phyloP scores from a whole-genome alignment of 2,888 invertebrate genomes.

The Pachymerium ferrugineum region DNA sequence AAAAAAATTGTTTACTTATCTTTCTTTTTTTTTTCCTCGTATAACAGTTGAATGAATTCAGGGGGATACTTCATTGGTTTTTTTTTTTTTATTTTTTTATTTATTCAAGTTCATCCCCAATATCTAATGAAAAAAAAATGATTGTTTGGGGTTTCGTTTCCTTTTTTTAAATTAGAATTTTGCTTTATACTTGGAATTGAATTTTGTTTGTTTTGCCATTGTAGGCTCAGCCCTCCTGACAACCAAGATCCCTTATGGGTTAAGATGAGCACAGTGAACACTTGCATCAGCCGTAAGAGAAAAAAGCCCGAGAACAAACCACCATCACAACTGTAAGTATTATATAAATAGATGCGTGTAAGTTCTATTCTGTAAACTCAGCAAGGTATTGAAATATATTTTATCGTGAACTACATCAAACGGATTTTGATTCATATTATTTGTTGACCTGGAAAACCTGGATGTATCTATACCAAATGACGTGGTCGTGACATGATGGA shows the following conservation, averaged over 20 bases:
- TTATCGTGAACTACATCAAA: too few relatives aligned
- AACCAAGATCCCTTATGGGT: conserved; percentile 66
- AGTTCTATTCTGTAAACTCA: background rate
- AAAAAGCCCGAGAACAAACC: conserved; percentile 61
- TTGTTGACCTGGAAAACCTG: background rate
- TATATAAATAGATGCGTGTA: background rate
- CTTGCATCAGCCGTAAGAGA: conserved; percentile 56
- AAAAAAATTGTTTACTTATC: background rate
- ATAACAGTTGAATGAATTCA: too few relatives aligned
- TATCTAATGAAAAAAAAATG: too few relatives aligned
- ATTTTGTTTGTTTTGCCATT: background rate
- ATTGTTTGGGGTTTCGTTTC: too few relatives aligned
- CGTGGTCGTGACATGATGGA: too few relatives aligned
- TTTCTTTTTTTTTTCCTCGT: background rate
- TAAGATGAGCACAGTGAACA: conserved; percentile 71
- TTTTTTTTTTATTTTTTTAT: too few relatives aligned
- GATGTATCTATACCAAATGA: too few relatives aligned
- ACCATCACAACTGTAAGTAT: conserved; percentile 38
- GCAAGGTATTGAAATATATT: background rate
- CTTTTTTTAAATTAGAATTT: background rate
- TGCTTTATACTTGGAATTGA: background rate
- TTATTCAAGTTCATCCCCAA: too few relatives aligned
- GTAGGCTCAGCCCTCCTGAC: conserved; percentile 36
- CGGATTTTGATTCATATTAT: background rate
- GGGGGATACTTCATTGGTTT: too few relatives aligned